Evolutionary conservation across 2,113 vertebrate genomes (phyloP), one percentile per base, ranked within the genome.

Genomic region (Tinamus guttatus): DNA sequence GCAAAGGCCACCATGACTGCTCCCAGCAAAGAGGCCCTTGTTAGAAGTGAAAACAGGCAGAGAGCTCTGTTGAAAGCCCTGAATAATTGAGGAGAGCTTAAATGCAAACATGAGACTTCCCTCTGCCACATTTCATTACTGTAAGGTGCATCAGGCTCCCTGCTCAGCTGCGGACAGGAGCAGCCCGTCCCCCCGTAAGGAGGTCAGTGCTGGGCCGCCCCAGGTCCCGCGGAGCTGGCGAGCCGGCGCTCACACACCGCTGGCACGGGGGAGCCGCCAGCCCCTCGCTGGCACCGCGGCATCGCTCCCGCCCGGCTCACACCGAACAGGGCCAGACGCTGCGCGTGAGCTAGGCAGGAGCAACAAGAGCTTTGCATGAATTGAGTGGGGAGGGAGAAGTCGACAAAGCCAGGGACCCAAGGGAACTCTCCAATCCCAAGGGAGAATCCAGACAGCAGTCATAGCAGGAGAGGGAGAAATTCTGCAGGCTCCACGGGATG

Each of bases 41-140:
- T 91, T 71, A 88, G 82, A 81, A 81, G 69, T 79, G 85, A 88
- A 89, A 95, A 90, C 38, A 86, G 87, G 65, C 85, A 74, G 40
- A 0, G 2, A 84, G 69, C 47, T 78, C 71, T 83, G 77, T 85
- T 88, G 92, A 96, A 94, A 93, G 82, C 92, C 52, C 83, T 83
- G 58, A 96, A 94, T 95, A 96, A 96, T 52, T 95, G 90, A 95
- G 82, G 64, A 94, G 56, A 81, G 69, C 65, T 64, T 28, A 90
- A 94, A 90, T 43, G 73, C 90, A 94, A 96, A 91, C 88, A 84
- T 81, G 34, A 86, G 47, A 76, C 36, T 89, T 76, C 49, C 65
- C 76, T 56, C 82, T 77, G 87, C 64, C 93, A 83, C 67, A 52
- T 75, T 89, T 74, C 68, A 77, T 93, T 75, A 93, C 65, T 75